Evolutionary conservation across 2,888 invertebrate genomes (phyloP), one percentile per base, ranked within the genome.

Genomic region (Aphodius granarius): DNA sequence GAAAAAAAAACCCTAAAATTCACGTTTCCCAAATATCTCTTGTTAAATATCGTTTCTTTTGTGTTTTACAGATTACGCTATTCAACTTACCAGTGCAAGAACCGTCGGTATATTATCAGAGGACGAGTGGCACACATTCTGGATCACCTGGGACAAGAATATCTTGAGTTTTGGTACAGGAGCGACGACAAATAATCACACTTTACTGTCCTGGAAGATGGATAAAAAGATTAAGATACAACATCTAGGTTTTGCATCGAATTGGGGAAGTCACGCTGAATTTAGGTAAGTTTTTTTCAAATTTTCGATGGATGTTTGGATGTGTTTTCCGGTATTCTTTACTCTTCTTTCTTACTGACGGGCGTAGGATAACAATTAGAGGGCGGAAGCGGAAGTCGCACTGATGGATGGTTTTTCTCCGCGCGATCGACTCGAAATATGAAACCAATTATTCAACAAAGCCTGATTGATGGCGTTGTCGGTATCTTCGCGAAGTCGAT

Each of bases 111-210:
- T 89, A 5, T 88, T 92, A 19, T 90, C 91, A 0, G 89, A 89
- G 78, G 89, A 77, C 23, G 87, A 89, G 0, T 92, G 91, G 89
- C 89, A 90, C 77, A 91, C 91, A 0, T 92, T 91, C 88, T 92
- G 92, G 92, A 88, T 92, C n/a, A 90, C 90, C 85, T 92, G 92
- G 92, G 91, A 91, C 76, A 89, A 90, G 0, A 91, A 90, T 0
- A 85, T 88, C 9, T 84, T 92, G 16, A 87, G 89, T 0, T 90
- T 91, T 15, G 92, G 92, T 0, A 85, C 88, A 3, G 92, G 92
- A 0, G 89, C 91, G 0, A 86, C 88, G 0, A 89, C 91, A 0
- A 87, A 89, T 0, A 90, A 90, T 79, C 85, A 90, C 19, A 87
- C 91, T 3, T 86, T 92, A 9, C 85, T 92, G 5, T 90, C 90